Evolutionary conservation across 2,113 vertebrate species (phyloP), one percentile per base, ranked within the genome.

Genomic region (Larimichthys crocea): DNA sequence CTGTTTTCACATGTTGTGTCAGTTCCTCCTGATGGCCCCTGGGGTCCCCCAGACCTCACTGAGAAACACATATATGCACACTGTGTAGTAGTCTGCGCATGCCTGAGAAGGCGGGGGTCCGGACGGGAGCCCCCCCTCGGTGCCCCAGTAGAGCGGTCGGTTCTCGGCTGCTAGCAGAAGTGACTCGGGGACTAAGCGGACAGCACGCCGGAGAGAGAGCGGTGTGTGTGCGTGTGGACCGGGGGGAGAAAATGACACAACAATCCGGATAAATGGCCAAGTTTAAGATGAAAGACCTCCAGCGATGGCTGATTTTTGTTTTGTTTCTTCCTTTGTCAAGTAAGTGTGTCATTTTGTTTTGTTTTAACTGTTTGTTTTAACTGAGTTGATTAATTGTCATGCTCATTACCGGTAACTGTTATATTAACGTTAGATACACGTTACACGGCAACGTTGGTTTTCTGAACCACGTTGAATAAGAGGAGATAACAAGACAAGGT

Each of bases 181-280:
- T 5, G 50, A 52, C 15, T 16, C 19, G 29, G 76, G 29, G 64
- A 64, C 72, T 22, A 11, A 9, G 19, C 49, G 79, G 70, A n/a
- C 19, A 31, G 29, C 61, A 88, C 87, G 76, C 79, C 17, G 49
- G 70, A 24, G 40, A 48, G 70, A 82, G 68, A 40, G 52, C 66
- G 48, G 74, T 52, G 52, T 24, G 31, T 35, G 31, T 40, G 35
- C 7, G 35, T 40, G 35, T 40, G 35, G 35, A 40, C n/a, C 20
- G 31, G 44, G 17, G 19, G 44, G 6, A 16, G 19, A 81, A 83
- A 85, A 95, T 95, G 94, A 85, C 79, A 24, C 42, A 65, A 19
- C 53, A 15, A 5, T 80, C 20, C n/a, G 60, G 85, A 93, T 94
- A 92, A 93, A 96, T 95, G 95, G 91, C 85, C 42, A 90, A 86